Percentiles rank a stretch among this genome's conserved stretches.
Conservation (phyloP, 2,888 invertebrate species). For the Carcina quercana region DNA sequence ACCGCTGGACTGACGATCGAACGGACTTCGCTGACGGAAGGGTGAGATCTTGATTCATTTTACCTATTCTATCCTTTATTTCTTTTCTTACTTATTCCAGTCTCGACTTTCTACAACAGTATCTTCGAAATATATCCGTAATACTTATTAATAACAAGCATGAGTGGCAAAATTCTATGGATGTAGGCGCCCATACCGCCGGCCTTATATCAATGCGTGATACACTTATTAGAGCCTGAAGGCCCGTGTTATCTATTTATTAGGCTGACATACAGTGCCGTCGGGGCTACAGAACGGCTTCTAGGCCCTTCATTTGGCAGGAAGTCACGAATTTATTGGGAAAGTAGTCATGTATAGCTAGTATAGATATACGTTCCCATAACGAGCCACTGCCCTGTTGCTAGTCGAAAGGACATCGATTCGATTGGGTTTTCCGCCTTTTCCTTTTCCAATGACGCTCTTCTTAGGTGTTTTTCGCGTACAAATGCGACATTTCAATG, state of each 20-base stretch:
- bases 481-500: too few relatives aligned
- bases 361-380: slow-evolving; percentile 25
- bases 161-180: slow-evolving; percentile 17
- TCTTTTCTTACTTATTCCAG: slow-evolving; percentile 19
- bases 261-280: slow-evolving; percentile 25
- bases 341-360: slow-evolving; percentile 23
- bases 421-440: slow-evolving; percentile 29
- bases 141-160: slow-evolving; percentile 5
- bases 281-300: slow-evolving; percentile 13
- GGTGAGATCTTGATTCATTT: slow-evolving; percentile 57
- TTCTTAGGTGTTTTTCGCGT: too few relatives aligned
- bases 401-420: slow-evolving; percentile 55
- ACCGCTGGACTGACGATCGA: slow-evolving; percentile 62
- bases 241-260: slow-evolving; percentile 26
- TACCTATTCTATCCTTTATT: slow-evolving; percentile 29
- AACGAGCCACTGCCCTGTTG: slow-evolving; percentile 58
- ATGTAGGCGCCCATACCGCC: slow-evolving; percentile 36
- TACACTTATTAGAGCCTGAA: slow-evolving; percentile 28
- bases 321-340: slow-evolving; percentile 26
- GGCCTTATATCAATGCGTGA: slow-evolving; percentile 30
- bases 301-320: slow-evolving; percentile 18
- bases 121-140: slow-evolving; percentile 12
- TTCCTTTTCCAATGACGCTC: too few relatives aligned
- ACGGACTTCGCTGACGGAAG: slow-evolving; percentile 66
- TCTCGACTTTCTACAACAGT: slow-evolving; percentile 15